phyloP scores from a whole-genome alignment of 37 sponge, comb jelly and placozoan genomes.

The Tethya wilhelma region DNA sequence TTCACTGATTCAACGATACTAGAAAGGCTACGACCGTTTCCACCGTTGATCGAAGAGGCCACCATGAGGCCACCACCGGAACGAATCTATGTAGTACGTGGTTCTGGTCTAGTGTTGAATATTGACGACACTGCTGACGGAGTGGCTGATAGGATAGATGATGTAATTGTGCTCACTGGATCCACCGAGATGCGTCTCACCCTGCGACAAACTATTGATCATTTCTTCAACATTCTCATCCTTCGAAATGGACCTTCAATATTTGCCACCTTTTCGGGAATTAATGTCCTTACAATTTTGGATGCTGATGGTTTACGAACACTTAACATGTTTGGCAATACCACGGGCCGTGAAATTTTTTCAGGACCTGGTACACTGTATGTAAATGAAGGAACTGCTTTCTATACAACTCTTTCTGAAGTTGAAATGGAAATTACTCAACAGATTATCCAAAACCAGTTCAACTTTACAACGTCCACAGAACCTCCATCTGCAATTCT shows the following conservation, averaged over 20 bases:
- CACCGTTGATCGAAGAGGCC: too few relatives aligned
- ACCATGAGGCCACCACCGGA: too few relatives aligned
- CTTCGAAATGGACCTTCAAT: too few relatives aligned
- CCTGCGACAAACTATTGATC: not conserved
- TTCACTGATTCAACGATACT: too few relatives aligned
- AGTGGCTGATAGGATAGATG: not conserved
- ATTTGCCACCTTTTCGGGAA: too few relatives aligned
- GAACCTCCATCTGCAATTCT: not conserved
- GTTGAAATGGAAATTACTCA: not conserved
- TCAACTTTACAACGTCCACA: not conserved
- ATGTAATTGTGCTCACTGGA: constrained; percentile 1
- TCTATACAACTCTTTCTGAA: not conserved
- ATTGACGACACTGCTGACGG: constrained; percentile 8
- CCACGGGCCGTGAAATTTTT: too few relatives aligned
- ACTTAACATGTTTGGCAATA: too few relatives aligned
- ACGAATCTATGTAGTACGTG: too few relatives aligned
- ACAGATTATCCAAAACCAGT: not conserved
- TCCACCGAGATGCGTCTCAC: not conserved
- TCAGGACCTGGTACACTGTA: not conserved
- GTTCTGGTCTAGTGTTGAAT: constrained; percentile 1
- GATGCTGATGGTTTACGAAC: too few relatives aligned
- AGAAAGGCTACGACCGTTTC: too few relatives aligned
- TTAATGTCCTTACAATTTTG: too few relatives aligned
- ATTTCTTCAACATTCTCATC: too few relatives aligned
- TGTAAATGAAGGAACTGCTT: not conserved